A percentile compares a stretch with the other conserved stretches of the same genome.
These are phyloP conservation scores for Temnothorax unifasciatus DNA, from an alignment of 2,888 invertebrate species.

Conservation along the genomic window DNA sequence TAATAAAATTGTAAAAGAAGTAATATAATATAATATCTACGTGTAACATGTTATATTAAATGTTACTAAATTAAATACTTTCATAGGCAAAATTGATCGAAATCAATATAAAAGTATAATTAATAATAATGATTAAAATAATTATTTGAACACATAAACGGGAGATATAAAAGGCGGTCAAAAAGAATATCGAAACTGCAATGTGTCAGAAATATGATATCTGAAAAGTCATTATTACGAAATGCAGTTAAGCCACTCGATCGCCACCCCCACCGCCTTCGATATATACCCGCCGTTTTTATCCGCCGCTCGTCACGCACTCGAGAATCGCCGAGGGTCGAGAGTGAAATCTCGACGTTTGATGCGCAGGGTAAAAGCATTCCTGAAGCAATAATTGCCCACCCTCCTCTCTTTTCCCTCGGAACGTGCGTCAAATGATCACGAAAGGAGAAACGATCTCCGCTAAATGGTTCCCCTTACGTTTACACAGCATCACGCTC, in stretches of 20 bases:
- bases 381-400: conserved; percentile 72
- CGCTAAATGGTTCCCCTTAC: conserved; percentile 55
- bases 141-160: background rate
- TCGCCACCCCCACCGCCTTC: background rate
- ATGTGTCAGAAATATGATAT: conserved; percentile 22
- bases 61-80: background rate
- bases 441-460: conserved; percentile 70
- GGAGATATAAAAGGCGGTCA: too few species aligned
- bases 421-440: conserved; percentile 65
- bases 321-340: conserved; percentile 52
- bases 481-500: conserved; percentile 63
- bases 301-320: conserved; percentile 15
- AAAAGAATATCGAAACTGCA: background rate
- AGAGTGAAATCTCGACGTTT: conserved; percentile 67
- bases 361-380: conserved; percentile 72
- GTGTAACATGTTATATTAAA: background rate
- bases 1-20: background rate
- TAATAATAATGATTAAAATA: background rate
- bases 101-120: background rate
- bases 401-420: conserved; percentile 7
- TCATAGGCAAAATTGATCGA: background rate
- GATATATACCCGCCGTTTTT: conserved; percentile 30
- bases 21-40: background rate
- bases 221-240: conserved; percentile 19
- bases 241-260: conserved; percentile 32